Conservation (phyloP, 2,797 vertebrate genomes). For the Tinamus major region DNA sequence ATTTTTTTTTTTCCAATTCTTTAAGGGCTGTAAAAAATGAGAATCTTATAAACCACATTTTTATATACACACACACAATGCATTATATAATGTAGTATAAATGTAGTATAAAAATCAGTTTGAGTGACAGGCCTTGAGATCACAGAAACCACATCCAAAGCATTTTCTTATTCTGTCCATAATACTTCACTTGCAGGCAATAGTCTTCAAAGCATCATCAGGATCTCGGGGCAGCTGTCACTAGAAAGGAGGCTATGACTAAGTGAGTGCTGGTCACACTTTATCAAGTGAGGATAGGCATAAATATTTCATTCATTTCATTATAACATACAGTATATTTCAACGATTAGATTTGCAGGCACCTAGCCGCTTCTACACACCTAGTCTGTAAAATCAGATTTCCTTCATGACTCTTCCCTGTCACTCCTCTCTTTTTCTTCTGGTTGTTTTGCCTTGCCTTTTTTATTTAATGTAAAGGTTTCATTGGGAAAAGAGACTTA, state of each 20-base stretch:
- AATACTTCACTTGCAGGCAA: not conserved
- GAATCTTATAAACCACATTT: too few relatives aligned
- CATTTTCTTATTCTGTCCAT: not conserved
- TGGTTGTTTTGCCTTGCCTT: not conserved
- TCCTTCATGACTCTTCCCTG: not conserved
- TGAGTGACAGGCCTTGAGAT: not conserved
- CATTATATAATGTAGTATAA: too few relatives aligned
- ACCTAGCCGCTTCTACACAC: not conserved
- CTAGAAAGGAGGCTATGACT: not conserved
- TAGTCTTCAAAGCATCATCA: not conserved
- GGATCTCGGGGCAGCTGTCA: not conserved
- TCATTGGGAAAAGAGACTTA: not conserved
- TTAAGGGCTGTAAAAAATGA: not conserved
- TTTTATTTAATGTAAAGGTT: not conserved
- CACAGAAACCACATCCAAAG: not conserved
- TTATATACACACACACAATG: too few relatives aligned
- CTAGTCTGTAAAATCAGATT: not conserved
- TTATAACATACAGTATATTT: not conserved
- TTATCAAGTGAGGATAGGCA: not conserved
- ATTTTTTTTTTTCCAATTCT: not conserved
- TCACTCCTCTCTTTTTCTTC: not conserved
- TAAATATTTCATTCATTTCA: not conserved
- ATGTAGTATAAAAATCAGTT: not conserved
- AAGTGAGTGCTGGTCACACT: not conserved
- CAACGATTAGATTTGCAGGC: not conserved